Conservation (phyloP, 2,888 invertebrate genomes). For the Xanthorhoe designata region DNA sequence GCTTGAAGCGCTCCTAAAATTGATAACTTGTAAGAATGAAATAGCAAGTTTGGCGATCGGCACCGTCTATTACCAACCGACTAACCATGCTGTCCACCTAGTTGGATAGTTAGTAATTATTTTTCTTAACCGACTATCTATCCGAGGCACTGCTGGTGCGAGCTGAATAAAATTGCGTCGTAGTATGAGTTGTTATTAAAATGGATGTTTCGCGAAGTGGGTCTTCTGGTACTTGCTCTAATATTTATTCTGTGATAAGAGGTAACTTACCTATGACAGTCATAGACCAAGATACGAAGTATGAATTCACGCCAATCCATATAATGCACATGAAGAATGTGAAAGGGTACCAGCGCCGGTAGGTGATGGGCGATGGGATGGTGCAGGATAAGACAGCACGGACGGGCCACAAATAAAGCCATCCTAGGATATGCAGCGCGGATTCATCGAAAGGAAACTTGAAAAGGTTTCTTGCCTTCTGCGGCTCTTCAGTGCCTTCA, state of each 20-base stretch:
- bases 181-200: no score
- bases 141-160: no score
- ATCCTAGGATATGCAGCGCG: constrained; percentile 81
- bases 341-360: constrained; percentile 88
- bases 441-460: constrained; percentile 71
- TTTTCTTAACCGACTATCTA: no score
- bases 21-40: no score
- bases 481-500: constrained; percentile 34
- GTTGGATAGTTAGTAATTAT: no score
- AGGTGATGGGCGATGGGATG: constrained; percentile 89
- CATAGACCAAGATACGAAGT: constrained; percentile 96
- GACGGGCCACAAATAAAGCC: constrained; percentile 90
- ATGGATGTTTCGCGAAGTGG: no score
- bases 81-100: no score
- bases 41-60: no score
- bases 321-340: constrained; percentile 94
- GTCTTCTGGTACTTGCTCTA: not conserved
- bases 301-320: constrained; percentile 94
- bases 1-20: no score
- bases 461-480: constrained; percentile 67
- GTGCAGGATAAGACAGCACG: constrained; percentile 87
- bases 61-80: no score
- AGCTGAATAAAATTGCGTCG: no score
- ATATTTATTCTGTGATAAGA: not conserved
- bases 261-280: constrained; percentile 89